Conservation (phyloP, 2,113 vertebrate genomes). For the Rhombomys opimus region DNA sequence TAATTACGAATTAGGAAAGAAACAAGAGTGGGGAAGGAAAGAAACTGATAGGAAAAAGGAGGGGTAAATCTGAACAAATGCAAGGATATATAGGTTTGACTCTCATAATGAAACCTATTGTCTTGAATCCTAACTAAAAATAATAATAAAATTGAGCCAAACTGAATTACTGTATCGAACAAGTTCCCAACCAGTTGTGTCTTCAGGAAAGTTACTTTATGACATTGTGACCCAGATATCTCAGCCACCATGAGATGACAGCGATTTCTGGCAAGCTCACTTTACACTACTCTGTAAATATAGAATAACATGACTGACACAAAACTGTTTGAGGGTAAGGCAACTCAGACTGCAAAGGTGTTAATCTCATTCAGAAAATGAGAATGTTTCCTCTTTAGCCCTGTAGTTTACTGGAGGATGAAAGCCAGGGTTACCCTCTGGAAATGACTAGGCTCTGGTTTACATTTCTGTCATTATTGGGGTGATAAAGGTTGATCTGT, state of each 20-base stretch:
- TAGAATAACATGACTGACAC: constrained; percentile 44
- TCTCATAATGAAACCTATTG: background rate
- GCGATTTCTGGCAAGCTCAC: constrained; percentile 42
- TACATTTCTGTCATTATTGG: constrained; percentile 65
- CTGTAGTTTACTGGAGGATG: constrained; percentile 57
- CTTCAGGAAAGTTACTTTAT: constrained; percentile 27
- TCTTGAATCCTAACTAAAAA: background rate
- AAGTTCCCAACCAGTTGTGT: background rate
- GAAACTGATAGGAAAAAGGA: no score
- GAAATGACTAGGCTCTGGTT: constrained; percentile 68
- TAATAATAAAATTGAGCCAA: background rate
- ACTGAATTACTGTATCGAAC: background rate
- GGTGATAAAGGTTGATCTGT: constrained; percentile 72
- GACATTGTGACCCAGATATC: background rate
- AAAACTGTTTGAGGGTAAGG: constrained; percentile 33
- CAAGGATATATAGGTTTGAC: background rate
- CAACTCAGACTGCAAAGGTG: constrained; percentile 21
- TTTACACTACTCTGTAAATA: background rate
- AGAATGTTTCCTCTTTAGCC: constrained; percentile 54
- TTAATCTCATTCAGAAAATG: constrained; percentile 50
- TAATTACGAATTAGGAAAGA: background rate
- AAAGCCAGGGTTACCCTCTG: constrained; percentile 55
- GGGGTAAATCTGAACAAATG: background rate
- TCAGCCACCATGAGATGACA: constrained; percentile 30
- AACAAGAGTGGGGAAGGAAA: background rate